Percentiles rank a stretch among this genome's conserved stretches.
Evolutionary conservation across 2,888 invertebrate species (phyloP).

Genomic region (Lepidochitona cinerea): DNA sequence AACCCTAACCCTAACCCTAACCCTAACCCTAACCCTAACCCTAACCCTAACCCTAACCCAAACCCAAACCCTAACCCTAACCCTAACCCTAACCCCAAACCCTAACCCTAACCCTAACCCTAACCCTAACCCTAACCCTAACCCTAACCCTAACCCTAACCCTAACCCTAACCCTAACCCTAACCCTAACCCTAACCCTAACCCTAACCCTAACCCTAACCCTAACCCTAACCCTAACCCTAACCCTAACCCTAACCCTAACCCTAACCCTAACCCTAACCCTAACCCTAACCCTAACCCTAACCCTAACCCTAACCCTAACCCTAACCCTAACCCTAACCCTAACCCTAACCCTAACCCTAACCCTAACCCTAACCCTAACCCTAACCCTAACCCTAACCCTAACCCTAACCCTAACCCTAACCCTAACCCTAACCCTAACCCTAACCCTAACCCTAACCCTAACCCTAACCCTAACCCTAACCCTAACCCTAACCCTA

Average conservation of each 20-base stretch:
- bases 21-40: slow-evolving; percentile 9
- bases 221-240: slow-evolving; percentile 3
- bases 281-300: slow-evolving; percentile 17
- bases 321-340: slow-evolving; percentile 8
- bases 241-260: slow-evolving; percentile 11
- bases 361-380: slow-evolving; percentile 6
- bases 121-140: slow-evolving; percentile 20
- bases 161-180: slow-evolving; percentile 22
- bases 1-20: slow-evolving; percentile 8
- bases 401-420: slow-evolving; percentile 16
- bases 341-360: slow-evolving; percentile 7
- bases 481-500: slow-evolving; percentile 2
- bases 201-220: slow-evolving; percentile 16
- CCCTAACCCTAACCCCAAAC: slow-evolving; percentile 9
- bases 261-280: slow-evolving; percentile 25
- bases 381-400: slow-evolving; percentile 20
- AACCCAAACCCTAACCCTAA: slow-evolving; percentile 7
- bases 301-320: slow-evolving; percentile 17
- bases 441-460: slow-evolving; percentile 23
- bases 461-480: slow-evolving; percentile 15
- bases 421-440: slow-evolving; percentile 22
- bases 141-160: slow-evolving; percentile 13
- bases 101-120: slow-evolving; percentile 7
- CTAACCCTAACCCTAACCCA: slow-evolving; percentile 7
- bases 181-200: slow-evolving; percentile 23